A percentile compares a stretch with the other conserved stretches of the same genome.
phyloP scores from a whole-genome alignment of 2,113 vertebrate genomes.

The Cryptotis parvus region DNA sequence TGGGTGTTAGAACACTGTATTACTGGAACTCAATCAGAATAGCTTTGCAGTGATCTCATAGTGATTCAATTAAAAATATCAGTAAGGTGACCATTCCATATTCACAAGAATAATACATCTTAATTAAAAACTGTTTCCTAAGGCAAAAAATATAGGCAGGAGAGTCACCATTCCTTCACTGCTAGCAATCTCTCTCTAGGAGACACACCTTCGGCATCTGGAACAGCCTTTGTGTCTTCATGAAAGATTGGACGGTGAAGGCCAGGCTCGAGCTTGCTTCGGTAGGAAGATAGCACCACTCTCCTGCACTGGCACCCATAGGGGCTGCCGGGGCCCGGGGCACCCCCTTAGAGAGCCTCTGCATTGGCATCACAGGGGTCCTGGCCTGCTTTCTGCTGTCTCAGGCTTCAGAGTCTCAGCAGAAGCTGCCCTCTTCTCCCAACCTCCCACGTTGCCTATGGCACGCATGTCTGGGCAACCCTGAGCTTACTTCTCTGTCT shows the following conservation, averaged over 20 bases:
- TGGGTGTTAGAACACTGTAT: no score
- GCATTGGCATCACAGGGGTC: accelerated
- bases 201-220: neutral
- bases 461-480: neutral
- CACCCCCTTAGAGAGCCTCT: neutral
- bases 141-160: neutral
- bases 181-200: neutral
- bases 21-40: no score
- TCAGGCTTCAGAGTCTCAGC: neutral
- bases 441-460: neutral
- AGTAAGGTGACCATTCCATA: neutral
- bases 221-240: neutral
- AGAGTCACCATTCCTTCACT: neutral
- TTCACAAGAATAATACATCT: neutral
- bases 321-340: neutral
- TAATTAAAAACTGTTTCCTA: conserved; percentile 7
- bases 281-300: no score
- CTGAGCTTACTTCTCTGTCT: neutral
- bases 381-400: neutral
- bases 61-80: no score
- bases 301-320: no score
- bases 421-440: neutral
- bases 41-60: no score
- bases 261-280: no score
- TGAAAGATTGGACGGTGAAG: neutral